A percentile compares a stretch with the other conserved stretches of the same genome.
phyloP scores from a whole-genome alignment of 2,797 vertebrate genomes.

The Ispidina lecontei region DNA sequence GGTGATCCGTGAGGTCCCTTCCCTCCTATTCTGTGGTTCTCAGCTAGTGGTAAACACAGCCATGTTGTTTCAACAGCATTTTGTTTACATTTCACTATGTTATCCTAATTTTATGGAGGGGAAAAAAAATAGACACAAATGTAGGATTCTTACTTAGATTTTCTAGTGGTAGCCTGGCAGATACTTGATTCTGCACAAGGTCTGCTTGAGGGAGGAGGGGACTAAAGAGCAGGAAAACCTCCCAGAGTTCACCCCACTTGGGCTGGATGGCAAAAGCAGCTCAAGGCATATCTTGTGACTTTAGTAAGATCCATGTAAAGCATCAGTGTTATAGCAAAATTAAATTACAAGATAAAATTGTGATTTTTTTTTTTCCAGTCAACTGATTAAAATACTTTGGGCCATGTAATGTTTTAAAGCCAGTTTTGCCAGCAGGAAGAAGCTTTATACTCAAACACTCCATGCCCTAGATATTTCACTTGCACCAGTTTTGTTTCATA shows the following conservation, averaged over 20 bases:
- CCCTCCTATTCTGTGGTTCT: background rate
- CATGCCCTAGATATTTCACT: constrained; percentile 24
- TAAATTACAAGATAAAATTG: background rate
- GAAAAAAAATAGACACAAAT: background rate
- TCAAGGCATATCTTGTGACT: background rate
- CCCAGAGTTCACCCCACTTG: background rate
- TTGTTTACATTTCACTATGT: background rate
- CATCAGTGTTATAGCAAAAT: background rate
- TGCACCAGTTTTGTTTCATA: constrained; percentile 34
- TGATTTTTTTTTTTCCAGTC: background rate
- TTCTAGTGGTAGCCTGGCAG: background rate
- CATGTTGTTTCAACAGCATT: background rate
- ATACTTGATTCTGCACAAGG: background rate
- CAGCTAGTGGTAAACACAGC: background rate
- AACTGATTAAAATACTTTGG: background rate
- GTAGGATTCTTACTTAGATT: background rate
- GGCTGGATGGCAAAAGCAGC: background rate
- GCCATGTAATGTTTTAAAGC: background rate
- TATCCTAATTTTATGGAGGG: background rate
- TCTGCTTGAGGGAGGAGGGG: background rate
- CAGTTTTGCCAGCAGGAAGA: background rate
- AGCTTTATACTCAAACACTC: background rate
- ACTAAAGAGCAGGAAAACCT: background rate
- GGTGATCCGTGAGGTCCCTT: no score
- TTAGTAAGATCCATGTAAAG: background rate